These are phyloP conservation scores for Bellardia bayeri DNA, from an alignment of 2,888 invertebrate species.

Conservation along the genomic window DNA sequence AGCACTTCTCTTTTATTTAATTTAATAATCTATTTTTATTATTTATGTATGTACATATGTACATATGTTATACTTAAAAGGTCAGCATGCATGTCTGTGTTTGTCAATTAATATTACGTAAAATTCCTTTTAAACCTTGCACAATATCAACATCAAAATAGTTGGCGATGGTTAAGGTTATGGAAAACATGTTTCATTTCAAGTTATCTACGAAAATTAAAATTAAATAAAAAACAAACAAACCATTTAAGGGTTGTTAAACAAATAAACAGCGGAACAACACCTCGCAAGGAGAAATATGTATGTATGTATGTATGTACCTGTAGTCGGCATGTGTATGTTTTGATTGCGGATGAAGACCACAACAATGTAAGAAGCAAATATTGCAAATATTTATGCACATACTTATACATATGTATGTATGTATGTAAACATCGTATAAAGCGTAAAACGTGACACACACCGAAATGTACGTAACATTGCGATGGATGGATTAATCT, in stretches of 20 bases:
- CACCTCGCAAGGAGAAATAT: constrained; percentile 23
- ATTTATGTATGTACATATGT: not conserved
- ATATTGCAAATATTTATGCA: constrained; percentile 19
- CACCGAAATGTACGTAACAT: not conserved
- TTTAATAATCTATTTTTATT: not conserved
- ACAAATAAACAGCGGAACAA: not conserved
- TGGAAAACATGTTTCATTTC: constrained; percentile 30
- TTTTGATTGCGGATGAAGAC: not conserved
- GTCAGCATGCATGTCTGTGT: not conserved
- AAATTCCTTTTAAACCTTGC: constrained; percentile 39
- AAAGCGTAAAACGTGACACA: constrained; percentile 4
- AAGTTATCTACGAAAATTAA: constrained; percentile 24
- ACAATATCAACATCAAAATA: constrained; percentile 25
- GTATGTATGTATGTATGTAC: not conserved
- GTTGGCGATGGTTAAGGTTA: constrained; percentile 55
- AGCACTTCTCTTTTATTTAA: constrained; percentile 10
- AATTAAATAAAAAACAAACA: not conserved
- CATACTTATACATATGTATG: no score
- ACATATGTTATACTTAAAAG: not conserved
- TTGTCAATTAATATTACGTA: constrained; percentile 29
- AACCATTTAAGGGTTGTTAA: constrained; percentile 55
- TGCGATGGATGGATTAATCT: not conserved
- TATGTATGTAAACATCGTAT: not conserved
- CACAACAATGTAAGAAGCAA: constrained; percentile 14
- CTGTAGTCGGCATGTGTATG: constrained; percentile 5